These are phyloP conservation scores for Sesamia nonagrioides DNA, from an alignment of 1,140 invertebrate species.

Conservation along the genomic window DNA sequence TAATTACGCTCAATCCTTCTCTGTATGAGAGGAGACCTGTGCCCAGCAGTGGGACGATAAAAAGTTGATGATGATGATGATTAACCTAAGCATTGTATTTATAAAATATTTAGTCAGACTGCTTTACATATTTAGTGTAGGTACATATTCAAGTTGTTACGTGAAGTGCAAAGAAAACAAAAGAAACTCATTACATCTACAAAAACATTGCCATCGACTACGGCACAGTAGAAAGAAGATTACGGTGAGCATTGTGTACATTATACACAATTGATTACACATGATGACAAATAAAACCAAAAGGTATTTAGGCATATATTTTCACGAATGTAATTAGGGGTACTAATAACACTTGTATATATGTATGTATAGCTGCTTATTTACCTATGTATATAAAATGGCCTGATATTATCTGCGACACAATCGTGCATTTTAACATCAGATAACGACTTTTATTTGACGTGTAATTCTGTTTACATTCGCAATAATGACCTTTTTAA, in stretches of 20 bases:
- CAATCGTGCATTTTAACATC: constrained; percentile 37
- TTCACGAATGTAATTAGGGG: not conserved
- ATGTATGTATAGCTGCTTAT: not conserved
- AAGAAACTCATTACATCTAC: not conserved
- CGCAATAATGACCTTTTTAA: constrained; percentile 32
- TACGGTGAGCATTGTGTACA: too few species aligned
- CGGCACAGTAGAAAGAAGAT: too few species aligned
- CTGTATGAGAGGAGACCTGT: too few species aligned
- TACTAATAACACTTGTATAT: not conserved
- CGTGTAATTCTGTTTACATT: constrained; percentile 8
- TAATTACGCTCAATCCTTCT: too few species aligned
- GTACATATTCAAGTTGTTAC: not conserved
- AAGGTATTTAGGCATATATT: not conserved
- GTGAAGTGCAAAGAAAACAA: not conserved
- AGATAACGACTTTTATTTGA: constrained; percentile 43
- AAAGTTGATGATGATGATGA: too few species aligned
- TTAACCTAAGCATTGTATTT: too few species aligned
- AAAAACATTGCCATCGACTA: not conserved
- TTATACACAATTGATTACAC: not conserved
- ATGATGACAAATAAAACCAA: not conserved
- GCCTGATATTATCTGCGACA: constrained; percentile 6
- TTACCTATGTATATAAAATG: constrained; percentile 10
- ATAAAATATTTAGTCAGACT: too few species aligned
- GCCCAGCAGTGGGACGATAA: too few species aligned
- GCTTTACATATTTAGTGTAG: not conserved